Conservation (phyloP, 1,140 invertebrate genomes). For the Muscidifurax raptorellus region DNA sequence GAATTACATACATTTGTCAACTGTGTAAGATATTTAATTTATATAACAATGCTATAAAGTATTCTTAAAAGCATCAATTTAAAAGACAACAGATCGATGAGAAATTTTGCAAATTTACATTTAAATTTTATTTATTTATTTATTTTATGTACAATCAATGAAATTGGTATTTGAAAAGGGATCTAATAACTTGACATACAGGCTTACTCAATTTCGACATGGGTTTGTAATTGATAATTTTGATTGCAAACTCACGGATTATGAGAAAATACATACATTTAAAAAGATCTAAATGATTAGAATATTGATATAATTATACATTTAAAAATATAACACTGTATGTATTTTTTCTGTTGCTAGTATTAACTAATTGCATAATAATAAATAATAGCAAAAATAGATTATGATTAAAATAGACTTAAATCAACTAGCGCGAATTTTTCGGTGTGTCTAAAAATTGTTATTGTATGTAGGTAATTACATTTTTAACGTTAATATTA, state of each 20-base stretch:
- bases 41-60: neutral
- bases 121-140: slow-evolving; percentile 11
- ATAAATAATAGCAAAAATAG: slow-evolving; percentile 5
- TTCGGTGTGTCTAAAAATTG: slow-evolving; percentile 23
- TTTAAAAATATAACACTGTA: neutral
- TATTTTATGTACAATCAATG: neutral
- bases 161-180: neutral
- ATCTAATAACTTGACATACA: neutral
- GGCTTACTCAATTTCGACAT: neutral
- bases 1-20: slow-evolving; percentile 20
- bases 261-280: slow-evolving; percentile 2
- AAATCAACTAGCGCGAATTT: slow-evolving; percentile 13
- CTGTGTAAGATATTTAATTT: slow-evolving; percentile 47
- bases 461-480: slow-evolving; percentile 5
- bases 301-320: neutral
- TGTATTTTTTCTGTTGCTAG: slow-evolving; percentile 34
- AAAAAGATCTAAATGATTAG: neutral
- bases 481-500: slow-evolving; percentile 53
- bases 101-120: neutral
- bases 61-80: neutral
- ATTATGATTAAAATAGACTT: neutral
- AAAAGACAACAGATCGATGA: neutral
- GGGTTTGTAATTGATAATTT: neutral
- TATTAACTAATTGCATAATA: slow-evolving; percentile 34
- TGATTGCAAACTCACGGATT: neutral